Evolutionary conservation across 2,797 vertebrate genomes (phyloP), one percentile per base, ranked within the genome.

Genomic region (Ambastaia sidthimunki): DNA sequence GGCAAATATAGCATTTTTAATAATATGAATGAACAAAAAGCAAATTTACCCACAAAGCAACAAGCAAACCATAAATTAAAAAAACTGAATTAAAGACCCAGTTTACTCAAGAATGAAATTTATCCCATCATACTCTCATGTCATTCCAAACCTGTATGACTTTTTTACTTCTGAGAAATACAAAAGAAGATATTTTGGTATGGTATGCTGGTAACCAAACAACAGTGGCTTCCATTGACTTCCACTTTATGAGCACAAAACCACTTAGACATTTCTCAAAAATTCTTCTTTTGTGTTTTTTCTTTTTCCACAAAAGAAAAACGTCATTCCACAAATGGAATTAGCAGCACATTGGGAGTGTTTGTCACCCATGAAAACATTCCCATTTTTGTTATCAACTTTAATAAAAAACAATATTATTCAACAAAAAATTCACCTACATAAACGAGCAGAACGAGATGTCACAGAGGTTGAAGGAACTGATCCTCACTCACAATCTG

Each of bases 381-480:
- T 68, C 16, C 11, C 19, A 28, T 19, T 44, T n/a, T 68, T 9
- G 37, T 23, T 37, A 66, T 65, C 1, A 44, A 37, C 21, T 57
- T 18, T 57, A 67, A 57, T 44, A 6, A 59, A 47, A 69, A 18
- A 44, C 9, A 1, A 57, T 19, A 57, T 28, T 48, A 16, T 4
- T n/a, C 21, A 50, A 60, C 28, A 2, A 59, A 68, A 44, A 13
- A 70, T 16, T 69, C 5, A 34, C 44, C 41, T 62, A 78, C 44
- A 71, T 78, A 16, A 80, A 69, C 23, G 19, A 68, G 44, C 41
- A 62, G 10, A 69, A 62, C 34, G 25, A 60, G 63, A 73, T 18
- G n/a, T 5, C 54, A 48, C 57, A 48, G 23, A 76, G 66, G 50
- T 70, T 65, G 34, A 72, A 15, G 55, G 41, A 77, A 63, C 59